Conservation (phyloP, 2,797 vertebrate species). For the Myotis planiceps region DNA sequence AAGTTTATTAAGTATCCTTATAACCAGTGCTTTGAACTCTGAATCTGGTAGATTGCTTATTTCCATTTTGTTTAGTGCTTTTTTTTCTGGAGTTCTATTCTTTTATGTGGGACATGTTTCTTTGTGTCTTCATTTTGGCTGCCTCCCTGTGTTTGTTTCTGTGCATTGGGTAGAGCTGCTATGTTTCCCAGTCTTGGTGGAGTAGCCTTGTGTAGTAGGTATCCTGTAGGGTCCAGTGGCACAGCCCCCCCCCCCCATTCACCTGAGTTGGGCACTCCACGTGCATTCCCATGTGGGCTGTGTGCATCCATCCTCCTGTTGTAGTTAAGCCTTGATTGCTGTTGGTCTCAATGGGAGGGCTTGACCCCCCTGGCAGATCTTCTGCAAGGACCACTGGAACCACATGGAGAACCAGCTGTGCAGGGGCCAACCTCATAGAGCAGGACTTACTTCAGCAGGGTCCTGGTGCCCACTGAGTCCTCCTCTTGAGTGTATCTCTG, state of each 20-base stretch:
- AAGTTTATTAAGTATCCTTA: not conserved
- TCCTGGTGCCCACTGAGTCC: not conserved
- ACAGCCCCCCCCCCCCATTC: not conserved
- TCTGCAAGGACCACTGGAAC: not conserved
- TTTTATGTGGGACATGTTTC: not conserved
- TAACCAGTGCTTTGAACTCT: not conserved
- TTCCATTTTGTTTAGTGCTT: not conserved
- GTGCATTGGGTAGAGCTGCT: not conserved
- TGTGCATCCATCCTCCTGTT: not conserved
- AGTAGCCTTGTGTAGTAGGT: not conserved
- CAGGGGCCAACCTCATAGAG: not conserved
- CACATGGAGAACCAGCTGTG: not conserved
- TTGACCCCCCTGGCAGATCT: not conserved
- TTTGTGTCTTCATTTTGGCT: not conserved
- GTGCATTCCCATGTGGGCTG: not conserved
- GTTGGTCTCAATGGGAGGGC: not conserved
- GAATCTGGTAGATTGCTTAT: not conserved
- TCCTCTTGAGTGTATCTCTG: not conserved
- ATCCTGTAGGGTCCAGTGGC: not conserved
- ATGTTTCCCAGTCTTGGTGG: not conserved
- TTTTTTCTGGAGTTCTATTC: not conserved
- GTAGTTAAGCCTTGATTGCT: not conserved
- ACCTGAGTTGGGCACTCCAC: not conserved
- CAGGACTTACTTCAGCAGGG: not conserved
- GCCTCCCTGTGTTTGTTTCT: not conserved